Base-by-base conservation (phyloP, 2,888 invertebrate genomes). In the Teleiodes luculella region DNA sequence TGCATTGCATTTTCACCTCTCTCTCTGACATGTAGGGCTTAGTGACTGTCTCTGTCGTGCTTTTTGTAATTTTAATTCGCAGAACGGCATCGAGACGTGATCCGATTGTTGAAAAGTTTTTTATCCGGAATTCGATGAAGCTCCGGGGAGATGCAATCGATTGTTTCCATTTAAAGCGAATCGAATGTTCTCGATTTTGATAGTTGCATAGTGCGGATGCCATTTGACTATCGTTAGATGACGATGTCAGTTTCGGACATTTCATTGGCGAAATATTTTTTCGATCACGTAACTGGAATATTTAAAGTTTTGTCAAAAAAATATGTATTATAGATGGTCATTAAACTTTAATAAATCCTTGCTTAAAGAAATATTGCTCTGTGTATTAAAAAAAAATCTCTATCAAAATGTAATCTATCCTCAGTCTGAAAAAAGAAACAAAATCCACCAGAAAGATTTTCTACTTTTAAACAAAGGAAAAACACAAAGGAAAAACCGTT, bases 1-100 rank as follows among this genome's bases (percentile, higher is more conserved):
- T 85, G 87, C 85, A 90, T 90, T 91, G 91, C 90, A 91, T 89
- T 89, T 83, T 78, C 86, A 84, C 83, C 83, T 85, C 90, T 76
- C 80, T 73, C 90, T 86, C 82, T 68, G 76, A 76, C 84, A 66
- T 72, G 68, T 68, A 51, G 16, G 63, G 70, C 63, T 67, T 66
- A 65, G 60, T 60, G 68, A 66, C 68, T 72, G 70, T 86, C 86
- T 76, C 81, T 56, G 72, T 88, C 85, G 74, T 60, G 72, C 88
- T 87, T 87, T 87, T 88, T 88, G 85, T 85, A 86, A 86, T 86
- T 88, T 87, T 88, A 87, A 88, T 89, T 88, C 88, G 83, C 81
- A 80, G 88, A 88, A 87, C 83, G 78, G 73, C 84, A 81, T 81
- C 81, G 81, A 77, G 79, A 88, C 88, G 87, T 88, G 87, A 83